Percentiles rank a stretch among this genome's conserved stretches.
Conservation (phyloP, 2,113 vertebrate genomes). For the Choloepus hoffmanni region DNA sequence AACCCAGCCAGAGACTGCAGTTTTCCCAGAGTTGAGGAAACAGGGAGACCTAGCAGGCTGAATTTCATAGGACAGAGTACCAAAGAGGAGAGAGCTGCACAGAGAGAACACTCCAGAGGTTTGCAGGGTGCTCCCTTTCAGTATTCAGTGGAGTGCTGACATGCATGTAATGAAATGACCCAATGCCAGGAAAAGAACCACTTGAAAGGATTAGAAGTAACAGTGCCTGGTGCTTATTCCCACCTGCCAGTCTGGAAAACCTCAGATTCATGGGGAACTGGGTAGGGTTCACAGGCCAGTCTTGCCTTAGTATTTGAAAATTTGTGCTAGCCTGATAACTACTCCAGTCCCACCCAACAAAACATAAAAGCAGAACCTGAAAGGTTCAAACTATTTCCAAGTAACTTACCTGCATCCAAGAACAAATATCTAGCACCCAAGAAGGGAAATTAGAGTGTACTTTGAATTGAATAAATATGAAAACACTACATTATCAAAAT, state of each 20-base stretch:
- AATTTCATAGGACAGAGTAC: background rate
- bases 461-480: background rate
- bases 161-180: background rate
- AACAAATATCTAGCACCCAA: background rate
- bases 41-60: background rate
- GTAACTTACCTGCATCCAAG: background rate
- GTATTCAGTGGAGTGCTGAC: background rate
- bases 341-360: background rate
- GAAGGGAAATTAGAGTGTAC: background rate
- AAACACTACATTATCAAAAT: background rate
- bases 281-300: background rate
- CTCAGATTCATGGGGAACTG: background rate
- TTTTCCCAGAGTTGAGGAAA: background rate
- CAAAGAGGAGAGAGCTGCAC: background rate
- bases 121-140: background rate
- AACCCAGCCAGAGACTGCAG: background rate
- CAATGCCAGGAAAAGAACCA: background rate
- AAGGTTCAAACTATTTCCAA: slow-evolving; percentile 17
- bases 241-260: background rate
- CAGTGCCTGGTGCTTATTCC: background rate
- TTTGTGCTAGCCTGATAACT: background rate
- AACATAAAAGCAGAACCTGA: slow-evolving; percentile 29
- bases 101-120: background rate
- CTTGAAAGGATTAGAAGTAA: background rate
- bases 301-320: background rate